Evolutionary conservation across 2,113 vertebrate species (phyloP).

Genomic region (Larimichthys polyactis): DNA sequence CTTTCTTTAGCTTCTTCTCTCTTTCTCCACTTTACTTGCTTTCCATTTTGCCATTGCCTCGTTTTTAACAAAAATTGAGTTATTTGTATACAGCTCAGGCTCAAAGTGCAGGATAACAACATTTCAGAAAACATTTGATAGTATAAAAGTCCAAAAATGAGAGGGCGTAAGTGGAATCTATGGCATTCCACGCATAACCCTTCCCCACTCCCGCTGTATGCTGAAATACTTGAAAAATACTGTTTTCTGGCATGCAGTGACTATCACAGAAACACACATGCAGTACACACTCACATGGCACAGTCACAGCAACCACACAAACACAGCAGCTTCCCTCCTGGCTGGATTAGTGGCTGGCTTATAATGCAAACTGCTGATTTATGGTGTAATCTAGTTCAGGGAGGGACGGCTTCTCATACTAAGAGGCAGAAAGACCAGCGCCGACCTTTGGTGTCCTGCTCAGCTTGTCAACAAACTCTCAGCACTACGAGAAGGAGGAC

Average conservation of each 20-base stretch:
- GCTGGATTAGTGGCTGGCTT: slow-evolving; percentile 43
- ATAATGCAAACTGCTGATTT: slow-evolving; percentile 41
- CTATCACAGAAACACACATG: neutral
- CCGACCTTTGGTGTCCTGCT: slow-evolving; percentile 60
- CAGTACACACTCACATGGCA: neutral
- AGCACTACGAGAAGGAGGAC: slow-evolving; percentile 15
- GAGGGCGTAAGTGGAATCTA: neutral
- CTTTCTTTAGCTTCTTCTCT: no score
- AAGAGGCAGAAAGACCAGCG: slow-evolving; percentile 43
- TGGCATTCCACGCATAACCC: neutral
- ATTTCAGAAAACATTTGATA: neutral
- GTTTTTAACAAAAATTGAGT: neutral
- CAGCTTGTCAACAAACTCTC: slow-evolving; percentile 45
- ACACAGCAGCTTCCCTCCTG: slow-evolving; percentile 12
- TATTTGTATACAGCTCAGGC: slow-evolving; percentile 2
- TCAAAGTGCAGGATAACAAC: neutral
- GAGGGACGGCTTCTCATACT: slow-evolving; percentile 36
- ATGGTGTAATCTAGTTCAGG: slow-evolving; percentile 60
- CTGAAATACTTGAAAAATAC: neutral
- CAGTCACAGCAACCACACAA: neutral
- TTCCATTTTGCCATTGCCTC: neutral
- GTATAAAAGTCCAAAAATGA: neutral
- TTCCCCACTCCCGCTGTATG: neutral
- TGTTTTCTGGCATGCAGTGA: no score
- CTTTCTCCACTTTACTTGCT: neutral